Base-by-base conservation (phyloP, 2,888 invertebrate genomes). In the Apotomis turbidana region DNA sequence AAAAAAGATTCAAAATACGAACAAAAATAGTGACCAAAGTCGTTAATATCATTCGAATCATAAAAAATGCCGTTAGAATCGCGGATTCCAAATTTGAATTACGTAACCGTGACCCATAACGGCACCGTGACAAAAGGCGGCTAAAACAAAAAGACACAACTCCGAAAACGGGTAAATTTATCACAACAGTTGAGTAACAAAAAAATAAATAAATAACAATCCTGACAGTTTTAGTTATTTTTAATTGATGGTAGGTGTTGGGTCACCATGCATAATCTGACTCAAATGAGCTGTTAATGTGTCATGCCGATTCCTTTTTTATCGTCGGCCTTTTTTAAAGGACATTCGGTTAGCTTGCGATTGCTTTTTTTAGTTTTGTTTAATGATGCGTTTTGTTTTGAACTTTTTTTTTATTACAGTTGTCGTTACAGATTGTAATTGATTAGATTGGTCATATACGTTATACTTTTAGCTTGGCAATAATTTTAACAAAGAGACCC, bases 261-360 rank as follows among this genome's bases (percentile, higher is more conserved):
- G 85, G 87, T 87, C 86, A 82, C 88, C 87, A 87, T 84, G 86
- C 81, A 85, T 83, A 87, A 90, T 91, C 83, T 85, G 80, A 78
- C 81, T 82, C 83, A 85, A 86, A 89, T 89, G 83, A 88, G 82
- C 86, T 84, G 87, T 81, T 90, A 90, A 91, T 89, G 85, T 82
- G 84, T 84, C 84, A 78, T 76, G 83, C 80, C 74, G 74, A 78
- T 84, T 85, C 78, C 77, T 77, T 80, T 82, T 81, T 82, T 85
- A 51, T 68, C 69, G 71, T 72, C 38, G 77, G 79, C 80, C 78
- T 81, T 67, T 72, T 72, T 57, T 72, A 58, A 55, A 52, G 52
- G 52, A 71, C 41, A 52, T 62, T 27, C 63, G 72, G 51, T 72
- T 62, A 62, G 67, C 41, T 38, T 44, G 46, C 46, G 64, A 49